Base-by-base conservation (phyloP, 2,888 invertebrate genomes). In the Trimorus sp. region DNA sequence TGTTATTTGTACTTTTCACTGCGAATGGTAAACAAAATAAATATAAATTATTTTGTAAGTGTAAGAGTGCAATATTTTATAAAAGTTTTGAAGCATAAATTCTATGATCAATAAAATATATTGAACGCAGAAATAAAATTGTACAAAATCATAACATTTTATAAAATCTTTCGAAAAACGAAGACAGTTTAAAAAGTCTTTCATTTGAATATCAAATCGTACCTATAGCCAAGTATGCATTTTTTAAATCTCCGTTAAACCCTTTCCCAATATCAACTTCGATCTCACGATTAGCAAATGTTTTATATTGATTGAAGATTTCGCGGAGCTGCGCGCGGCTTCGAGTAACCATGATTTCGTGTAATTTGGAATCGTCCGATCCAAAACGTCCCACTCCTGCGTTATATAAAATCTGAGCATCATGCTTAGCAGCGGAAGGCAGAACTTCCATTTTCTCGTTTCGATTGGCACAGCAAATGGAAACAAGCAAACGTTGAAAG, bases 401-500 rank as follows among this genome's bases (percentile, higher is more conserved):
- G 26, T 56, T n/a, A 7, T 14, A 63, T 3, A 63, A 62, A 12
- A 8, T n/a, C 0, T 16, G 5, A 1, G 12, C 54, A 37, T 56
- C 53, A 9, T 0, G 4, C 16, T 7, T 4, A 16, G 16, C 11
- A 6, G 16, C 9, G 11, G 7, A 15, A 7, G 16, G 7, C 8
- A 7, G 4, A 7, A 8, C 26, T 26, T 16, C 15, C 7, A 16
- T 0, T 3, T 1, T 96, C 92, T 99, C 98, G 90, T 97, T 97
- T 62, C 98, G 95, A 90, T 97, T 97, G 77, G 97, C 97, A 93
- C 96, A 96, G 86, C 95, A 95, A 65, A 98, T 92, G 0, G 98
- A 97, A 26, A 98, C 96, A 87, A 98, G 95, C 63, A 99, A 93
- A 79, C 98, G 94, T 92, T 97, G 97, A 93, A 99, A 99, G 92